Evolutionary conservation across 2,797 vertebrate species (phyloP).

Genomic region (Lacerta bilineata): DNA sequence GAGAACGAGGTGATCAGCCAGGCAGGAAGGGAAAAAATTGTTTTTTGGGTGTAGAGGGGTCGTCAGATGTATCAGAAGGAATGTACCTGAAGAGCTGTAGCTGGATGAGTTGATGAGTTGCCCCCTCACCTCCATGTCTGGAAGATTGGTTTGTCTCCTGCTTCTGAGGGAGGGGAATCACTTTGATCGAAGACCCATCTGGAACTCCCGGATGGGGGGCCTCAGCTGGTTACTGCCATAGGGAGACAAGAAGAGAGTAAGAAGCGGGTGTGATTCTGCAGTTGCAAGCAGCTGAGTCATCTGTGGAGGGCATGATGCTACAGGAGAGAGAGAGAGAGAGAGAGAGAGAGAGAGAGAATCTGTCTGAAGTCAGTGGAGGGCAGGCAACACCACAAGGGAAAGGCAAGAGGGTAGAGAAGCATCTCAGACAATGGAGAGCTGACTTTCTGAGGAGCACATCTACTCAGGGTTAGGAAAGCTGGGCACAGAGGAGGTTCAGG

Average conservation of each 20-base stretch:
- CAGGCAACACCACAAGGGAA: not conserved
- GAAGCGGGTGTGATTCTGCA: not conserved
- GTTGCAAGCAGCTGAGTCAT: conserved; percentile 17
- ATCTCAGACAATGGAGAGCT: not conserved
- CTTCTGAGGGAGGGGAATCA: conserved; percentile 14
- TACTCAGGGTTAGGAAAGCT: not conserved
- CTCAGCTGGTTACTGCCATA: conserved; percentile 13
- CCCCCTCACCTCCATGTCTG: conserved; percentile 89
- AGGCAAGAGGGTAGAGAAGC: not conserved
- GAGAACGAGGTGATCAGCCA: too few relatives aligned
- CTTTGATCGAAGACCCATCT: conserved; percentile 4
- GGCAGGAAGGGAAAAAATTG: not conserved
- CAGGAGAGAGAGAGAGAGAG: not conserved
- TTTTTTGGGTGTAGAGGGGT: too few relatives aligned
- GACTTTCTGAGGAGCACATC: not conserved
- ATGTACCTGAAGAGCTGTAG: conserved; percentile 82
- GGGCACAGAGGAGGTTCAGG: not conserved
- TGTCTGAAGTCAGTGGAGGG: not conserved
- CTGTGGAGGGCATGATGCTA: not conserved
- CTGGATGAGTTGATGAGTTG: conserved; percentile 88
- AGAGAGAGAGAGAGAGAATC: not conserved
- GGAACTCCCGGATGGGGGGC: conserved; percentile 3
- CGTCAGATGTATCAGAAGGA: not conserved
- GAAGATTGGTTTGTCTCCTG: not conserved
- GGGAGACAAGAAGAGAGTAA: not conserved